Conservation (phyloP, 1,140 invertebrate genomes). For the Gonioctena quinquepunctata region DNA sequence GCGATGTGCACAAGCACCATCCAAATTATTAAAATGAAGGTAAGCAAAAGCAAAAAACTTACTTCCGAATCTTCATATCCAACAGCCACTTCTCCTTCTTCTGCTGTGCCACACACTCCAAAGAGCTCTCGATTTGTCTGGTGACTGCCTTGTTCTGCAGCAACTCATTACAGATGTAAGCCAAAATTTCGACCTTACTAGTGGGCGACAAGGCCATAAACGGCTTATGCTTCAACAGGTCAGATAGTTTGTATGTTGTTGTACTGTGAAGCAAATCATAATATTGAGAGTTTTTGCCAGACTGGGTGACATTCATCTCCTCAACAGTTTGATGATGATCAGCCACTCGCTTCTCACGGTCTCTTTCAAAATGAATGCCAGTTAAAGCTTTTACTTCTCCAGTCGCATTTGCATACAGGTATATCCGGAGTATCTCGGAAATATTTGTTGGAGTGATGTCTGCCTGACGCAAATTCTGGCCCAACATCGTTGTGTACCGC, state of each 20-base stretch:
- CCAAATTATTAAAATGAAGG: too few species aligned
- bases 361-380: slow-evolving; percentile 75
- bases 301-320: slow-evolving; percentile 63
- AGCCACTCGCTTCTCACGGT: slow-evolving; percentile 74
- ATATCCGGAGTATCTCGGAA: slow-evolving; percentile 90
- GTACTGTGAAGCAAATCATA: slow-evolving; percentile 77
- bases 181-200: slow-evolving; percentile 84
- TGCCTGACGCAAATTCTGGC: slow-evolving; percentile 87
- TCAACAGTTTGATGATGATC: slow-evolving; percentile 77
- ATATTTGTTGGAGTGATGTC: slow-evolving; percentile 90
- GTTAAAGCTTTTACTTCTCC: slow-evolving; percentile 82
- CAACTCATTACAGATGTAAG: slow-evolving; percentile 91
- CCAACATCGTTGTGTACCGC: slow-evolving; percentile 82
- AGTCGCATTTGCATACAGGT: slow-evolving; percentile 83
- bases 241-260: slow-evolving; percentile 73
- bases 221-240: slow-evolving; percentile 72
- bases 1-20: too few species aligned
- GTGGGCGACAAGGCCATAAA: slow-evolving; percentile 86
- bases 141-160: slow-evolving; percentile 89
- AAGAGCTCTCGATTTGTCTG: slow-evolving; percentile 75
- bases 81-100: slow-evolving; percentile 80
- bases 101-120: slow-evolving; percentile 75
- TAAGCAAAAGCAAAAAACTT: too few species aligned
- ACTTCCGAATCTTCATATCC: slow-evolving; percentile 89
- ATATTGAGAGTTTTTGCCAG: slow-evolving; percentile 75